Evolutionary conservation across 37 sponge, comb jelly and placozoan genomes (phyloP).

Genomic region (Chondrilla cf. caribensis): DNA sequence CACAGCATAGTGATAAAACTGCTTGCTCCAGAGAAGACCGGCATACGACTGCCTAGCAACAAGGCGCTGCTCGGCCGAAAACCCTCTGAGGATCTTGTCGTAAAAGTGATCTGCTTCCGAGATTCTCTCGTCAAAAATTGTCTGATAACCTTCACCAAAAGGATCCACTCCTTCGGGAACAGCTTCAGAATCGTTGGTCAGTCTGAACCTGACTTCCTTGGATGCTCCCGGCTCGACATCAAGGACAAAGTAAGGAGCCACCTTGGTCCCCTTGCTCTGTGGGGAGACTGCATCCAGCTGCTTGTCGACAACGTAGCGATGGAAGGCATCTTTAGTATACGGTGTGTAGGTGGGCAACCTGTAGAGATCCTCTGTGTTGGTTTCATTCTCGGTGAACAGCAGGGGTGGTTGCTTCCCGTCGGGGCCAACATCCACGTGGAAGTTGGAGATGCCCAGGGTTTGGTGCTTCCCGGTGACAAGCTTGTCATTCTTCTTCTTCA

Average conservation of each 20-base stretch:
- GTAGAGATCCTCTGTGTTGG: slow-evolving; percentile 67
- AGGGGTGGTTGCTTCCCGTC: slow-evolving; percentile 62
- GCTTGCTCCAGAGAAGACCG: slow-evolving; percentile 93
- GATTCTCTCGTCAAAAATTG: slow-evolving; percentile 49
- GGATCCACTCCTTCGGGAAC: slow-evolving; percentile 18
- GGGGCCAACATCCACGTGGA: slow-evolving; percentile 47
- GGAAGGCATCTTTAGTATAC: slow-evolving; percentile 92
- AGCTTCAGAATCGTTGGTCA: slow-evolving; percentile 43
- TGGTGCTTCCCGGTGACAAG: slow-evolving; percentile 73
- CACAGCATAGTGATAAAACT: slow-evolving; percentile 92
- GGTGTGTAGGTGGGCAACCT: slow-evolving; percentile 65
- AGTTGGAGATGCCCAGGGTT: slow-evolving; percentile 64
- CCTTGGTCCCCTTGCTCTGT: slow-evolving; percentile 71
- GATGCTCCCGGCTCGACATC: slow-evolving; percentile 69
- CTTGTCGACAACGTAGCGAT: slow-evolving; percentile 68
- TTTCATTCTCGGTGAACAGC: slow-evolving; percentile 96
- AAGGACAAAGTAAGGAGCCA: slow-evolving; percentile 65
- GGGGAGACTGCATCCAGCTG: slow-evolving; percentile 81
- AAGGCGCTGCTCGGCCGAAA: slow-evolving; percentile 40
- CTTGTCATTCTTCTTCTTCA: slow-evolving; percentile 53
- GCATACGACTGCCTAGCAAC: slow-evolving; percentile 91
- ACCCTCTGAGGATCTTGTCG: slow-evolving; percentile 21
- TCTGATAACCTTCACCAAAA: slow-evolving; percentile 64
- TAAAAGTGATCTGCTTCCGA: slow-evolving; percentile 84
- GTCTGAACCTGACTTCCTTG: slow-evolving; percentile 45